A percentile compares a stretch with the other conserved stretches of the same genome.
These are phyloP conservation scores for Sternotherus odoratus DNA, from an alignment of 2,797 vertebrate genomes.

Conservation along the genomic window DNA sequence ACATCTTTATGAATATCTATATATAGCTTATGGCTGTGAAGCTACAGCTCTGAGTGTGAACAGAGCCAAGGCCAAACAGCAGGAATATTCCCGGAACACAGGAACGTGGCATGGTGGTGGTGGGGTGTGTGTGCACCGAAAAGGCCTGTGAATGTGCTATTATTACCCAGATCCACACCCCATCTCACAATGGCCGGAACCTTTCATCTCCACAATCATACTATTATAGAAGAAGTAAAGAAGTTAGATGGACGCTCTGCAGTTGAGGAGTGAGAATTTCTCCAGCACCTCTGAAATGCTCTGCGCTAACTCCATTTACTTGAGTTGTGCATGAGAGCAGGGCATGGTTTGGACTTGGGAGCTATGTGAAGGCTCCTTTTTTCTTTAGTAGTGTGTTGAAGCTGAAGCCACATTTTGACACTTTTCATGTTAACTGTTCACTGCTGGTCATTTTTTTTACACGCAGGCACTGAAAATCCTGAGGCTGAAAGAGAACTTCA, in stretches of 20 bases:
- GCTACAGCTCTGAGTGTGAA: neutral
- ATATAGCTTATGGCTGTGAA: neutral
- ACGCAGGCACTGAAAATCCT: slow-evolving; percentile 84
- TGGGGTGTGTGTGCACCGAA: neutral
- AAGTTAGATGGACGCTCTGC: neutral
- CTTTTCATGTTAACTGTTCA: accelerated
- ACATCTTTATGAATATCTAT: too few relatives aligned
- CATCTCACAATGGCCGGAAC: neutral
- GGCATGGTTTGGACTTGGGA: too few relatives aligned
- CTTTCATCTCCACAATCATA: neutral
- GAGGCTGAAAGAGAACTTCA: slow-evolving; percentile 83
- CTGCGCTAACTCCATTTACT: neutral
- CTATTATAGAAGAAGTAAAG: neutral
- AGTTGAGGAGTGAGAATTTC: neutral
- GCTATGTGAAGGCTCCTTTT: neutral
- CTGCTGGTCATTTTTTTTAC: neutral
- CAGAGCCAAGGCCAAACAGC: neutral
- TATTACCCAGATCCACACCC: neutral
- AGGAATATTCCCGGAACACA: neutral
- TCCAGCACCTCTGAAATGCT: neutral
- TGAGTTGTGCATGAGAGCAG: accelerated
- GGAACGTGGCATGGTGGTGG: neutral
- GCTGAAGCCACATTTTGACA: accelerated
- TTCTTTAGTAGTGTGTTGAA: accelerated
- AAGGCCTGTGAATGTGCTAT: neutral